phyloP scores from a whole-genome alignment of 2,797 vertebrate genomes.

The Hydrocynus forskahlii region DNA sequence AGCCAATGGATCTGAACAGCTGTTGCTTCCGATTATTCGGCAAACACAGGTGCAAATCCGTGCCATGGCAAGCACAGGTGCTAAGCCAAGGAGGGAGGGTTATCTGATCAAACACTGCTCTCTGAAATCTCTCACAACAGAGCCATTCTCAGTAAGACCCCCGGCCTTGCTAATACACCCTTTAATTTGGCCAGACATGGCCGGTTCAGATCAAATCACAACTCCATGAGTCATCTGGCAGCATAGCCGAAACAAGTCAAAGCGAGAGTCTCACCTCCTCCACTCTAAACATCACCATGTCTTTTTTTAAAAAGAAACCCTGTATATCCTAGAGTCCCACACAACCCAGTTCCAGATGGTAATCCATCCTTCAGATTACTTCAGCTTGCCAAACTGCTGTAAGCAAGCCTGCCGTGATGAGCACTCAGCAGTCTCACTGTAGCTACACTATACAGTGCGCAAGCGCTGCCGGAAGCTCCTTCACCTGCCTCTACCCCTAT shows the following conservation, averaged over 20 bases:
- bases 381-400: slow-evolving; percentile 37
- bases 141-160: background rate
- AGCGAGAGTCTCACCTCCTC: slow-evolving; percentile 52
- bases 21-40: slow-evolving; percentile 42
- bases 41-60: slow-evolving; percentile 36
- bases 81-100: slow-evolving; percentile 18
- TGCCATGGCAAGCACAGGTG: slow-evolving; percentile 26
- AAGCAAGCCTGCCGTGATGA: slow-evolving; percentile 42
- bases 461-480: slow-evolving; percentile 27
- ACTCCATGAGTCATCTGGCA: slow-evolving; percentile 29
- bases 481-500: slow-evolving; percentile 10
- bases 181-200: slow-evolving; percentile 48
- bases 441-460: slow-evolving; percentile 15
- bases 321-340: slow-evolving; percentile 29
- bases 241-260: slow-evolving; percentile 55
- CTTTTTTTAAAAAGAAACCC: slow-evolving; percentile 31
- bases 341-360: slow-evolving; percentile 3
- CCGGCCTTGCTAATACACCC: slow-evolving; percentile 21
- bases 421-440: slow-evolving; percentile 42
- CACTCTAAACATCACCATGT: slow-evolving; percentile 26
- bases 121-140: slow-evolving; percentile 41
- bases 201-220: slow-evolving; percentile 46
- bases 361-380: slow-evolving; percentile 47
- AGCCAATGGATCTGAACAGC: slow-evolving; percentile 38
- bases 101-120: slow-evolving; percentile 52